Base-by-base conservation (phyloP, 2,888 invertebrate genomes). In the Ypsolopha scabrella region DNA sequence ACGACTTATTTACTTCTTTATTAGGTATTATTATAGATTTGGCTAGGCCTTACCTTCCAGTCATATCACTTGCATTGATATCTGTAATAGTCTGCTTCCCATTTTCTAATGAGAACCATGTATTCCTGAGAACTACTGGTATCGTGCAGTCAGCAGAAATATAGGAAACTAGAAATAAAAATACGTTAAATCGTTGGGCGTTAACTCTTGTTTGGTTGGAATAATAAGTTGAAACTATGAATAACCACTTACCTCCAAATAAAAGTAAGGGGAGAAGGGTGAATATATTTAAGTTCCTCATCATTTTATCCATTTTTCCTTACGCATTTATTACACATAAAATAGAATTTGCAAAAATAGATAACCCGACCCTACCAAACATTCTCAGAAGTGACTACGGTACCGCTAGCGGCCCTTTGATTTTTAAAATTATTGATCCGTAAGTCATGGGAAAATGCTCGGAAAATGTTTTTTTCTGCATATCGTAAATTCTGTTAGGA, bases 31-130 rank as follows among this genome's bases (percentile, higher is more conserved):
- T n/a, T n/a, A n/a, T n/a, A n/a, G n/a, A n/a, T 24, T 24, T 24
- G 24, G 24, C 24, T 24, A 24, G 2, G 8, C 7, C 10, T 62
- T 74, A 87, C 87, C 81, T 88, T 59, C 88, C 87, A 7, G 92
- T 90, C 94, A 96, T 95, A 43, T 90, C 89, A 53, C 90, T 91
- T 0, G 92, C 92, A 78, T 96, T 93, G 51, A 97, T 91, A 67
- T 93, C 92, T 0, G 95, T 96, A 47, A 92, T 87, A 0, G 94
- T 95, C 63, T 95, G 94, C 62, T 88, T 87, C 8, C 95, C 95
- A 81, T 91, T 91, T 88, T 97, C 96, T 88, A 95, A 93, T 2
- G 95, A 96, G 78, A 95, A 97, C 97, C 97, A 97, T 37, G 94
- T 90, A 54, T 96, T 96, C 63, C 94, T 88, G 48, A 97, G 75